Percentiles rank a stretch among this genome's conserved stretches.
Conservation (phyloP, 1,140 invertebrate species). For the Tetranychus urticae region DNA sequence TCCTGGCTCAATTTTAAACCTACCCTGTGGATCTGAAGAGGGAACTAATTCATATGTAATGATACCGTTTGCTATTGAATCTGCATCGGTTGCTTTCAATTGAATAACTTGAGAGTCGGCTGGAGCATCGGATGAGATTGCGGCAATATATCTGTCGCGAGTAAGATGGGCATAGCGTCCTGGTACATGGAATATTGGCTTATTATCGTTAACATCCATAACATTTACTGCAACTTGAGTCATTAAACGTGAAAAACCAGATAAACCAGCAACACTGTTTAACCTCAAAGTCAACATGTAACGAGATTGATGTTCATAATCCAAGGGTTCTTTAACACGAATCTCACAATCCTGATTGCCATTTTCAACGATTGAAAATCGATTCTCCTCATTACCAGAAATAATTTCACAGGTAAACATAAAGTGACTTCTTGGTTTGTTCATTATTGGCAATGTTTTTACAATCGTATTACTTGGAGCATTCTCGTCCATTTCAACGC, state of each 20-base stretch:
- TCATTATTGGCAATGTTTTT: conserved; percentile 44
- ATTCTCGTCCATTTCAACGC: conserved; percentile 46
- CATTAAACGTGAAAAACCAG: conserved; percentile 10
- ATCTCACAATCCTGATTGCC: conserved; percentile 53
- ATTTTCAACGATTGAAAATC: conserved; percentile 41
- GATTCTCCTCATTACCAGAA: conserved; percentile 36
- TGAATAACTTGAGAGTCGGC: conserved; percentile 46
- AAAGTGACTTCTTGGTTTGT: conserved; percentile 35
- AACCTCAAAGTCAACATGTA: conserved; percentile 50
- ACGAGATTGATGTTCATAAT: conserved; percentile 42
- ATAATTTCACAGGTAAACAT: conserved; percentile 45
- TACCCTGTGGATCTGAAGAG: conserved; percentile 31
- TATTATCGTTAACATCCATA: conserved; percentile 62
- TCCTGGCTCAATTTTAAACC: conserved; percentile 42
- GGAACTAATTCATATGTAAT: conserved; percentile 41
- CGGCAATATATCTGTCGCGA: conserved; percentile 36
- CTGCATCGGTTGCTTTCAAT: conserved; percentile 51
- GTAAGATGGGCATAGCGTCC: conserved; percentile 20
- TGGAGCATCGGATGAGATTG: conserved; percentile 37
- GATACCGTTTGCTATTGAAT: conserved; percentile 50
- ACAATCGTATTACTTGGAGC: conserved; percentile 37
- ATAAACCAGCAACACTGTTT: conserved; percentile 37
- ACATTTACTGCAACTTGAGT: conserved; percentile 50
- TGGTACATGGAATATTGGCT: conserved; percentile 48
- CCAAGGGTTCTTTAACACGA: conserved; percentile 32